Conservation (phyloP, 2,797 vertebrate genomes). For the Peromyscus aztecus region DNA sequence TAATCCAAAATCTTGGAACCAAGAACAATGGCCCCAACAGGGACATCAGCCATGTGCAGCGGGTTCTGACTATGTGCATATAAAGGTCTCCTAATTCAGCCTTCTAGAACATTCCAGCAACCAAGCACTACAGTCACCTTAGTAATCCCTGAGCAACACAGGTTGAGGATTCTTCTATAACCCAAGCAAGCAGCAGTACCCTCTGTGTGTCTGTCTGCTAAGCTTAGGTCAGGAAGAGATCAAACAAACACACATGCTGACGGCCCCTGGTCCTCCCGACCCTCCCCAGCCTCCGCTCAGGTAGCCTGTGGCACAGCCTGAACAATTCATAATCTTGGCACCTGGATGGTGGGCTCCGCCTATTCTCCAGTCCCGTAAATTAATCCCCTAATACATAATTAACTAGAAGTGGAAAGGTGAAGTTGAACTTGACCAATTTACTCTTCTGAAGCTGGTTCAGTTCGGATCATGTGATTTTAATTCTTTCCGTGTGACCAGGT, state of each 20-base stretch:
- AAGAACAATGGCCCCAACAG: neutral
- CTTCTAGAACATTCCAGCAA: neutral
- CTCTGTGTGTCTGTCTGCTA: rapidly evolving
- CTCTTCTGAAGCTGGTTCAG: conserved; percentile 86
- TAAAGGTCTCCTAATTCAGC: neutral
- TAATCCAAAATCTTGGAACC: neutral
- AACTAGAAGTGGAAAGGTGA: conserved; percentile 89
- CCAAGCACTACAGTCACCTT: neutral
- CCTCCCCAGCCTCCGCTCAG: conserved; percentile 70
- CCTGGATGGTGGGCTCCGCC: conserved; percentile 83
- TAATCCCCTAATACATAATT: conserved; percentile 91
- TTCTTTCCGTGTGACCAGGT: conserved; percentile 90
- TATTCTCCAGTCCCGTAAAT: conserved; percentile 89
- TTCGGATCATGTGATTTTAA: conserved; percentile 89
- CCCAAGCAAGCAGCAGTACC: neutral
- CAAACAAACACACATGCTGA: neutral
- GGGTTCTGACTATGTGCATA: rapidly evolving
- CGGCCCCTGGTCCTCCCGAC: neutral
- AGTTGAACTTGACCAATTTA: conserved; percentile 89
- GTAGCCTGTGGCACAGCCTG: conserved; percentile 80
- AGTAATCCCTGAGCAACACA: neutral
- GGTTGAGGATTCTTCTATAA: neutral
- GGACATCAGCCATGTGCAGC: rapidly evolving
- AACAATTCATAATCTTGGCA: conserved; percentile 87
- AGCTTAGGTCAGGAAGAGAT: neutral